phyloP scores from a whole-genome alignment of 2,888 invertebrate species.

The Heliconius ismenius region DNA sequence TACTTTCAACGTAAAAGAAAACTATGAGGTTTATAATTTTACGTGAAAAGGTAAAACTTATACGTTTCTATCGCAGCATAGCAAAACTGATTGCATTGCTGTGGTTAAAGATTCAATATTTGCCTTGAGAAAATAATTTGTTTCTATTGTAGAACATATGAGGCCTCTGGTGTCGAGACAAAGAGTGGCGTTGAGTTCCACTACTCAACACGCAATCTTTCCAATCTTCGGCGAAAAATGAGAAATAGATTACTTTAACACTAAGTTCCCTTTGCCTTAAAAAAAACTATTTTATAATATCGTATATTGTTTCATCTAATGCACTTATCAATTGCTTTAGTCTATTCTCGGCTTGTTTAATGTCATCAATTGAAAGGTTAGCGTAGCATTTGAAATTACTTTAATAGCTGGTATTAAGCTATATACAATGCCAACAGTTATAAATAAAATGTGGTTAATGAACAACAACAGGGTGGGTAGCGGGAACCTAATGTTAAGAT shows the following conservation, averaged over 20 bases:
- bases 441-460: neutral
- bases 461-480: too few relatives aligned
- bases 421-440: neutral
- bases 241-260: too few relatives aligned
- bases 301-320: neutral
- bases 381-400: conserved; percentile 14
- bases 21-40: neutral
- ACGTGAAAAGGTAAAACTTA: neutral
- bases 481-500: too few relatives aligned
- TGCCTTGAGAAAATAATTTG: too few relatives aligned
- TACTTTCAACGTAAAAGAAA: neutral
- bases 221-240: neutral
- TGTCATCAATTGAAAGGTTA: conserved; percentile 17
- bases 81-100: neutral
- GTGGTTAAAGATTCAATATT: too few relatives aligned
- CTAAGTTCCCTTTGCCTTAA: neutral
- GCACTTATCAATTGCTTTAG: neutral
- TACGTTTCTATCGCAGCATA: too few relatives aligned
- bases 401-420: neutral
- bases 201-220: neutral
- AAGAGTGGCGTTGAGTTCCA: neutral
- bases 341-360: conserved; percentile 1
- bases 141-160: too few relatives aligned
- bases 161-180: neutral
- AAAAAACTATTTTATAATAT: too few relatives aligned